Conservation (phyloP, 2,888 invertebrate genomes). For the Drosophila melanosoma region DNA sequence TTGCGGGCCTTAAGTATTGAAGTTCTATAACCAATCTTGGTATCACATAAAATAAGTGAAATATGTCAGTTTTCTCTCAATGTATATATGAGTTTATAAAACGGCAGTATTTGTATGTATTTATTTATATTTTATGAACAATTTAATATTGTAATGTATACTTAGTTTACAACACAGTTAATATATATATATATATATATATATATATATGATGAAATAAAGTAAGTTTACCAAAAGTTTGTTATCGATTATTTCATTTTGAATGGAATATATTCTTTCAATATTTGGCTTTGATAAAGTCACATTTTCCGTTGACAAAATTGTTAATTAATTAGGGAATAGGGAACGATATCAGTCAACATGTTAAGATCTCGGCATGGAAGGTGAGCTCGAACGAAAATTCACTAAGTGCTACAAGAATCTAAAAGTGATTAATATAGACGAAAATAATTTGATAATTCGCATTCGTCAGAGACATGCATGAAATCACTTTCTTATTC, state of each 20-base stretch:
- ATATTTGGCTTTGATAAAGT: not conserved
- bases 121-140: constrained; percentile 5
- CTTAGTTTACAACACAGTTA: constrained; percentile 7
- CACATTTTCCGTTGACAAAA: no score
- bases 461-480: not conserved
- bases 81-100: constrained; percentile 11
- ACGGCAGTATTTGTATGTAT: constrained; percentile 15
- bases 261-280: not conserved
- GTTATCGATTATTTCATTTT: not conserved
- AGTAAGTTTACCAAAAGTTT: not conserved
- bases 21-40: not conserved
- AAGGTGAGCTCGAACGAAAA: not conserved
- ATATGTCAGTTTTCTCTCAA: not conserved
- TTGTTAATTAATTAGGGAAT: not conserved
- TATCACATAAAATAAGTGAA: not conserved
- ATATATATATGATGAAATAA: constrained; percentile 4
- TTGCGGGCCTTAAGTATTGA: not conserved
- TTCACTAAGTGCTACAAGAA: constrained; percentile 22
- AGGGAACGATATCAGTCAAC: not conserved
- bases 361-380: not conserved
- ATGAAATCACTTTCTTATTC: constrained; percentile 20
- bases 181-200: constrained; percentile 18
- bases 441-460: not conserved
- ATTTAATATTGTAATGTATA: not conserved
- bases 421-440: not conserved